Base-by-base conservation (phyloP, 2,888 invertebrate species). In the Oasisia sp. region DNA sequence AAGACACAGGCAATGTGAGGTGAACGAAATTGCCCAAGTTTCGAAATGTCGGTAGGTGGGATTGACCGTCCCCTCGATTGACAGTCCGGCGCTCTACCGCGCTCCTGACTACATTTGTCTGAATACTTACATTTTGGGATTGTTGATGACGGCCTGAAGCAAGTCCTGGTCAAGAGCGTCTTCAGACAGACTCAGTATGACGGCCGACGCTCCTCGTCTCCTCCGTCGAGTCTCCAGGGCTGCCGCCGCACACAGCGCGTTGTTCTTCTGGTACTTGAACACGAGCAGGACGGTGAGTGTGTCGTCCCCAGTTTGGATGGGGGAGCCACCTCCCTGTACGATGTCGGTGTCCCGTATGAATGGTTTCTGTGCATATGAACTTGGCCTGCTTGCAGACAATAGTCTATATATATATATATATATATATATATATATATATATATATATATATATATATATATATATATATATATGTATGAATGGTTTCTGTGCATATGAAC, bases 231-330 rank as follows among this genome's bases (percentile, higher is more conserved):
- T 32, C 7, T 32, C 32, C 56, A 5, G 27, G 4, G 91, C 91
- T 32, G 91, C 91, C 5, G 91, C 91, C 45, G 44, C 45, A 14
- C 91, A 91, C 14, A 91, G 91, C 19, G 50, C 12, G 27, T 91
- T 91, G 44, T 3, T 56, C 56, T 91, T 91, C 50, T 91, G 38
- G 56, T 91, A 91, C 91, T 91, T 91, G 50, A 91, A 91, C 27
- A 91, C 91, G 14, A 91, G 91, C 32, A 91, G 56, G 44, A 91
- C n/a, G 44, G 44, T 45, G 1, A 91, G 44, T 9, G 27, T 50
- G 38, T 91, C 56, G n/a, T 14, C 32, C 2, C 50, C 19, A 19
- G 27, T 45, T 27, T 45, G 56, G 32, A 50, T 91, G 5, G 91
- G 91, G 50, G 45, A 91, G 44, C 91, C 91, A 14, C 45, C 91